Evolutionary conservation across 2,797 vertebrate species (phyloP), one percentile per base, ranked within the genome.

Genomic region (Rhynchonycteris naso): DNA sequence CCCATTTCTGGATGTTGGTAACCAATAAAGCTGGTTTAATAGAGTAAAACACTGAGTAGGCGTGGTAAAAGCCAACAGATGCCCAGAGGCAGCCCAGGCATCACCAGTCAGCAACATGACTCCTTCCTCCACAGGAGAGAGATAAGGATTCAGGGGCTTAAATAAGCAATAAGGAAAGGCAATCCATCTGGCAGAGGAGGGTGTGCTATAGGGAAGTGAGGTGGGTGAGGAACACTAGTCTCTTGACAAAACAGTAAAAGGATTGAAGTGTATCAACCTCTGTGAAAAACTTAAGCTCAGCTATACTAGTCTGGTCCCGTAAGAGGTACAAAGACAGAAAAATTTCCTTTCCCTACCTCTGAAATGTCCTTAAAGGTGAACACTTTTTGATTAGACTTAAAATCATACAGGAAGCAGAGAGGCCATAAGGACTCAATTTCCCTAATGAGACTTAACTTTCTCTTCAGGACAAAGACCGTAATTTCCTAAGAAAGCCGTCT

Each of bases 261-360:
- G 47, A 38, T 0, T 47, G 11, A n/a, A 66, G 81, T n/a, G 8
- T 65, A 59, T 26, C 66, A 80, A 35, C 68, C 35, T 78, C 22
- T 89, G 26, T 65, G 85, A 68, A 93, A 79, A 90, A 85, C 15
- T 50, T 33, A 91, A 80, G 66, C 33, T 74, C 33, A 79, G 59
- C 24, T 68, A 18, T 66, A 50, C 72, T 47, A 30, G 52, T 33
- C 59, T 86, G 26, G 26, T 63, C 33, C 26, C 35, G 76, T 87
- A 76, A 38, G 82, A 93, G 82, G 75, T 69, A 80, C 24, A 86
- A 76, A 61, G 15, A 95, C 12, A 82, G 58, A 87, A 76, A 59
- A 50, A 72, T 14, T 52, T 58, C 56, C 58, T 88, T 90, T 84
- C 50, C 50, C 58, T 66, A 28, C 63, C 54, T 90, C 61, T 76